These are phyloP conservation scores for Drosophila antonietae DNA, from an alignment of 2,888 invertebrate species.

Conservation along the genomic window DNA sequence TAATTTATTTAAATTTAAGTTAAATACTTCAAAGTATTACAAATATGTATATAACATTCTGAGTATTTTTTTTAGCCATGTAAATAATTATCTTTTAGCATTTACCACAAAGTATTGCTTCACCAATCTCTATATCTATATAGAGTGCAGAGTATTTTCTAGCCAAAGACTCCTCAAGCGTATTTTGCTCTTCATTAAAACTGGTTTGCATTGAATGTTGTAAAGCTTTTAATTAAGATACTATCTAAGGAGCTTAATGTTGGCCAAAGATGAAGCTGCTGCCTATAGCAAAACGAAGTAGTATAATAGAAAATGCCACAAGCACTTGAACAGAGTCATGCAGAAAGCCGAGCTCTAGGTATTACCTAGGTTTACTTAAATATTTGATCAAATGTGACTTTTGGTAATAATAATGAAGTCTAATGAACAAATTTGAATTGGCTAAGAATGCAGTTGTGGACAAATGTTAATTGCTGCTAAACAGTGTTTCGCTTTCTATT, in stretches of 20 bases:
- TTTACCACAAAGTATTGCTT: too few relatives aligned
- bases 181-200: background rate
- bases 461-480: conserved; percentile 20
- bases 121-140: background rate
- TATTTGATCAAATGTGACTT: background rate
- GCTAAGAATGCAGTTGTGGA: conserved; percentile 1
- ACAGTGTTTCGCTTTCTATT: conserved; percentile 34
- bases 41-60: too few relatives aligned
- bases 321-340: background rate
- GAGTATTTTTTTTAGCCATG: too few relatives aligned
- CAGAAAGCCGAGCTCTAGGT: background rate
- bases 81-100: too few relatives aligned
- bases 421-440: background rate
- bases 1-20: too few relatives aligned
- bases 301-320: background rate
- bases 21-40: too few relatives aligned
- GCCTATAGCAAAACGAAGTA: background rate
- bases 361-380: background rate
- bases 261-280: background rate
- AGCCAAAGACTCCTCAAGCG: background rate
- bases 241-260: background rate
- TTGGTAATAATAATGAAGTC: background rate
- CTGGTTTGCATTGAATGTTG: background rate
- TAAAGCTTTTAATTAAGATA: conserved; percentile 1
- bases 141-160: background rate